Evolutionary conservation across 64 coral and sea anemone genomes (phyloP).

Genomic region (Montipora sp.): DNA sequence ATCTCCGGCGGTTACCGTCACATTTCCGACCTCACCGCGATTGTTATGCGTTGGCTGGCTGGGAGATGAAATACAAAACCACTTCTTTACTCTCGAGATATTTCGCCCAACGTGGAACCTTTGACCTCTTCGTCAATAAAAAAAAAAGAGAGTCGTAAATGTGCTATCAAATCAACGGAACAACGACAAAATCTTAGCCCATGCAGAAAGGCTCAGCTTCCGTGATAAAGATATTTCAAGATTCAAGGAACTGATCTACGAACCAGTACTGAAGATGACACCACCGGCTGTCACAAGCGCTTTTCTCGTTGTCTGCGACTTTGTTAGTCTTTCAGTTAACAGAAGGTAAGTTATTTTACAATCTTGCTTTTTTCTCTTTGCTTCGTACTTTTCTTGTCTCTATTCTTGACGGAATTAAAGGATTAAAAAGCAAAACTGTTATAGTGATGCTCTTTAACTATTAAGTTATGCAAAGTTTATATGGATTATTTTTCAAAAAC

Average conservation of each 20-base stretch:
- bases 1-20: not conserved
- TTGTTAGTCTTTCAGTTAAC: not conserved
- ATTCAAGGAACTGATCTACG: not conserved
- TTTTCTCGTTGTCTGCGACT: not conserved
- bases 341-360: not conserved
- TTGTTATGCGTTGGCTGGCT: not conserved
- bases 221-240: not conserved
- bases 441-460: no score
- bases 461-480: no score
- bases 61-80: not conserved
- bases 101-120: not conserved
- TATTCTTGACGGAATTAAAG: not conserved
- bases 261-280: not conserved
- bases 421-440: no score
- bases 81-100: not conserved
- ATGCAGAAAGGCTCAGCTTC: not conserved
- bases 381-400: not conserved
- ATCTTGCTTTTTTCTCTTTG: not conserved
- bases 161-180: not conserved
- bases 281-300: not conserved
- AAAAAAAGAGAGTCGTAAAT: not conserved
- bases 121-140: not conserved
- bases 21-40: conserved; percentile 39
- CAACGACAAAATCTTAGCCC: no score
- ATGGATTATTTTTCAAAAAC: no score